Evolutionary conservation across 2,888 invertebrate species (phyloP).

Genomic region (Vandiemenella viatica): DNA sequence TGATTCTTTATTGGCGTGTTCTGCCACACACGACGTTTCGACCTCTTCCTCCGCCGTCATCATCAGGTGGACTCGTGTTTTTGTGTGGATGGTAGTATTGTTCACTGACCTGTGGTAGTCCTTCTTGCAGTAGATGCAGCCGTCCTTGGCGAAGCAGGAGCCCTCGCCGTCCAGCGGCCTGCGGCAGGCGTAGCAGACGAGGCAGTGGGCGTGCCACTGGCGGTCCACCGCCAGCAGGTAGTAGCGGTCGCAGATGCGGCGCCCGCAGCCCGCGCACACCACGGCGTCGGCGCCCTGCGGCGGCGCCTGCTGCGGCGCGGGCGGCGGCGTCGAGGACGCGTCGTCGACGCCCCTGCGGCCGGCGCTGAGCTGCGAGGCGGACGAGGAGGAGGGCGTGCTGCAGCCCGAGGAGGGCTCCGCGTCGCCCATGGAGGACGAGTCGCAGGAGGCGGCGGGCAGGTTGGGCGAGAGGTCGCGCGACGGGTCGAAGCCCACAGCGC

Average conservation of each 20-base stretch:
- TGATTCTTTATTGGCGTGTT: too few relatives aligned
- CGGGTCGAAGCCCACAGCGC: slow-evolving; percentile 44
- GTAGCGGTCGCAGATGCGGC: slow-evolving; percentile 73
- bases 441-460: slow-evolving; percentile 48
- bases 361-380: slow-evolving; percentile 19
- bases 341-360: slow-evolving; percentile 3
- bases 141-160: slow-evolving; percentile 84
- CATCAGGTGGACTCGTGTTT: too few relatives aligned
- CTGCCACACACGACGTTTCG: too few relatives aligned
- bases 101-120: slow-evolving; percentile 83
- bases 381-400: slow-evolving; percentile 16
- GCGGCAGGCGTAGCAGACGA: slow-evolving; percentile 82
- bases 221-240: slow-evolving; percentile 83
- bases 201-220: slow-evolving; percentile 83
- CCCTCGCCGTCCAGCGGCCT: slow-evolving; percentile 78
- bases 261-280: slow-evolving; percentile 76
- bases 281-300: slow-evolving; percentile 27
- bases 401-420: slow-evolving; percentile 9
- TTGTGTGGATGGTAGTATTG: too few relatives aligned
- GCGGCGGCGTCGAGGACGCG: background rate
- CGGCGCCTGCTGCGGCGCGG: slow-evolving; percentile 27
- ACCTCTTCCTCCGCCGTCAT: too few relatives aligned
- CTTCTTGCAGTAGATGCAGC: slow-evolving; percentile 89
- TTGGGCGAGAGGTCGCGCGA: slow-evolving; percentile 58
- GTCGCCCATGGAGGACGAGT: slow-evolving; percentile 30